phyloP scores from a whole-genome alignment of 2,797 vertebrate genomes.

The Balearica regulorum region DNA sequence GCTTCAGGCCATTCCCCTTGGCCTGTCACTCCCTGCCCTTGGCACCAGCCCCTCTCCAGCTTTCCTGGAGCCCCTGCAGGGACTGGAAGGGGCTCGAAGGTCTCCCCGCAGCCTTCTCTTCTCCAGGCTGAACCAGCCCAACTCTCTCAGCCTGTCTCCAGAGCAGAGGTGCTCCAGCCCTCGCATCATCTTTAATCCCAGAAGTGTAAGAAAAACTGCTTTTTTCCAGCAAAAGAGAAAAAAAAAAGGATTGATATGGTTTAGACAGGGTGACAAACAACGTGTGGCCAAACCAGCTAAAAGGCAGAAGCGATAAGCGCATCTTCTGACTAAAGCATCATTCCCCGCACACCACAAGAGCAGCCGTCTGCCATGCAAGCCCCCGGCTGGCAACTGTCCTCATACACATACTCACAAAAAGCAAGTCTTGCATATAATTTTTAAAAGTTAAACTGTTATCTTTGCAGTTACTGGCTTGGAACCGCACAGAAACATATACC shows the following conservation, averaged over 20 bases:
- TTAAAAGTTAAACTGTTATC: neutral
- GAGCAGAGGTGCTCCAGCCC: too few species aligned
- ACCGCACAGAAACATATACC: fast-evolving
- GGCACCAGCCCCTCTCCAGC: too few species aligned
- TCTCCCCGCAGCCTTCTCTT: too few species aligned
- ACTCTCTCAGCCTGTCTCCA: too few species aligned
- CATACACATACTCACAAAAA: neutral
- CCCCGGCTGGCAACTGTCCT: neutral
- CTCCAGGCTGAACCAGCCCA: too few species aligned
- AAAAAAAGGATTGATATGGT: neutral
- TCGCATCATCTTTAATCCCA: neutral
- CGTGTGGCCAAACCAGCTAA: neutral
- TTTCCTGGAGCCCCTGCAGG: too few species aligned
- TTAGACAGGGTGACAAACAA: neutral
- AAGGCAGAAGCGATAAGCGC: neutral
- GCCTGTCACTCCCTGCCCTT: too few species aligned
- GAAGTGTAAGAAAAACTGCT: neutral
- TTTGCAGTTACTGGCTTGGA: neutral
- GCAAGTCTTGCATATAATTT: fast-evolving
- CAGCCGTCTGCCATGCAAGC: fast-evolving
- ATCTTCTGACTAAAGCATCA: neutral
- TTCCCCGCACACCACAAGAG: neutral
- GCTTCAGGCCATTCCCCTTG: too few species aligned
- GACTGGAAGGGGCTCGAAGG: too few species aligned
- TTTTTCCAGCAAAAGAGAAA: neutral